Base-by-base conservation (phyloP, 1,140 invertebrate genomes). In the Potamilus streckersoni region DNA sequence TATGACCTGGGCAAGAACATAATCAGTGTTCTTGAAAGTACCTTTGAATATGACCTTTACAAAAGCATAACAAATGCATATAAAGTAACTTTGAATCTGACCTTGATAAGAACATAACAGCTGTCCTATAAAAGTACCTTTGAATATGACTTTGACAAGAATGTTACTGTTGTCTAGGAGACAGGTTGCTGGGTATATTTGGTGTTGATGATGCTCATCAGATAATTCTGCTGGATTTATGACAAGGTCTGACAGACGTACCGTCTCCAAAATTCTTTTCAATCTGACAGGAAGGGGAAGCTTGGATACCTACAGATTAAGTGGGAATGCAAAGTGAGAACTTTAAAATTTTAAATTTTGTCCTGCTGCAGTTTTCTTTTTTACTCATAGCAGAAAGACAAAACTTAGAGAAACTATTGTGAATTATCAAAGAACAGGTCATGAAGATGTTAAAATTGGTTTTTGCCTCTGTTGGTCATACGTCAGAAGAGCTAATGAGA, bases 151-250 rank as follows among this genome's bases (percentile, higher is more conserved):
- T 68, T 74, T 82, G n/a, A 83, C 58, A 20, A 77, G 65, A 63
- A 83, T 79, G 11, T 71, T 61, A 16, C 63, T 63, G 38, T 78
- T 74, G 63, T 76, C 68, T n/a, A 83, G 69, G 11, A 76, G 55
- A 70, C 80, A 79, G 38, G 68, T 80, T 16, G 84, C 84, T 17
- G 72, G 74, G 65, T 84, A 85, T 1, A 38, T 65, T n/a, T 78
- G 58, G 49, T 62, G 73, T 17, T 49, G 20, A 58, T 84, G 72
- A 49, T 78, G 62, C 14, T 60, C 38, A 12, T 70, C 56, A 6
- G 69, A 59, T 17, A 85, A 49, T 31, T 73, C 74, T 13, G 78
- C 79, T 17, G 79, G 80, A 71, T 85, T 78, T 17, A 85, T 84
- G 16, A 79, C 19, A 65, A 85, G 84, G 65, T 85, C 84, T 58